Evolutionary conservation across 2,888 invertebrate genomes (phyloP).

Genomic region (Hemicrepidius hirtus): DNA sequence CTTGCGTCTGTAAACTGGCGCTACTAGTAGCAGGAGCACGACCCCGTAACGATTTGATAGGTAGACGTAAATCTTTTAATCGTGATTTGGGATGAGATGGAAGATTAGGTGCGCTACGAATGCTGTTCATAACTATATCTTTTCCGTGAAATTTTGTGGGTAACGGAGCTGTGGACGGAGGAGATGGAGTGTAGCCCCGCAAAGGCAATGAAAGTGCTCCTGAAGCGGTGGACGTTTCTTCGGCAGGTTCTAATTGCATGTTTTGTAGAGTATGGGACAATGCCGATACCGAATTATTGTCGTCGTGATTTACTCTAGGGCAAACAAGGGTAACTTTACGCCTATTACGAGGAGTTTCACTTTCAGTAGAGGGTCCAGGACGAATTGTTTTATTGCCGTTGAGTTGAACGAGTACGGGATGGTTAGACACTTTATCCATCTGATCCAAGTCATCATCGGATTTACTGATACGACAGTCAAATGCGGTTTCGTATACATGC

Average conservation of each 20-base stretch:
- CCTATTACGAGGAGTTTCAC: constrained; percentile 72
- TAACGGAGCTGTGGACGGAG: constrained; percentile 88
- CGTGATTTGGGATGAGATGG: constrained; percentile 81
- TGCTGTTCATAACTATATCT: constrained; percentile 81
- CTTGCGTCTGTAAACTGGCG: constrained; percentile 71
- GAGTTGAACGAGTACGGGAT: constrained; percentile 81
- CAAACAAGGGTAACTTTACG: constrained; percentile 75
- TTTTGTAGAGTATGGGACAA: constrained; percentile 73
- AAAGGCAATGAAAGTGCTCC: constrained; percentile 77
- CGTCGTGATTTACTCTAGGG: constrained; percentile 77
- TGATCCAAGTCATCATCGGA: constrained; percentile 88
- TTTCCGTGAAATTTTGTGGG: constrained; percentile 86
- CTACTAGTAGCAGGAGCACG: constrained; percentile 77
- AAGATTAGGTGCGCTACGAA: constrained; percentile 87
- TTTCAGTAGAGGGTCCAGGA: constrained; percentile 60
- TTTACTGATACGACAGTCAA: constrained; percentile 89
- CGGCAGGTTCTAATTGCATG: constrained; percentile 76
- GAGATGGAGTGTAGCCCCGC: constrained; percentile 86
- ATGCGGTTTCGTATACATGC: constrained; percentile 92
- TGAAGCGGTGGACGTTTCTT: constrained; percentile 74
- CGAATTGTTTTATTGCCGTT: constrained; percentile 67
- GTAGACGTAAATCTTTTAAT: constrained; percentile 83
- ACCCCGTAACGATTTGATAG: constrained; percentile 81
- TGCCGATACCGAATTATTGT: constrained; percentile 73
- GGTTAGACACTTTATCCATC: constrained; percentile 87